These are phyloP conservation scores for Nomada flava DNA, from an alignment of 2,888 invertebrate genomes.

Conservation along the genomic window DNA sequence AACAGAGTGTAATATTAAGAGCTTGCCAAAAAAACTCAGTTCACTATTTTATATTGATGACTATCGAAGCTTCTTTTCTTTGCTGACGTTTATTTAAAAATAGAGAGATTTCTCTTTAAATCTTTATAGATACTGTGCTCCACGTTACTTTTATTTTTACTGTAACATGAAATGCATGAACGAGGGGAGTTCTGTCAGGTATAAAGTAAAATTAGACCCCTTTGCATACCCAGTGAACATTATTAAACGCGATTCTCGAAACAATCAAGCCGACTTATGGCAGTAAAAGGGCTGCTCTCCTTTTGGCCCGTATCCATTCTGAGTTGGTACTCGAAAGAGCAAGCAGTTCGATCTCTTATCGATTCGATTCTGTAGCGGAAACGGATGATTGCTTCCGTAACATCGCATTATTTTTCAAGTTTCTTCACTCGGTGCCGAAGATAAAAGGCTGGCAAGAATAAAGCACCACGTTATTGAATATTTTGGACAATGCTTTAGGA, in stretches of 20 bases:
- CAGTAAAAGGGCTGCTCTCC: constrained; percentile 18
- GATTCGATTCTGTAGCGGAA: constrained; percentile 62
- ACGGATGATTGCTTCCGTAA: constrained; percentile 73
- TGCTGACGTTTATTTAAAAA: background rate
- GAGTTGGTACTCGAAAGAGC: constrained; percentile 45
- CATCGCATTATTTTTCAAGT: constrained; percentile 66
- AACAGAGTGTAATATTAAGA: too few relatives aligned
- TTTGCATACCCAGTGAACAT: constrained; percentile 30
- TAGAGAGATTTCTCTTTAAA: background rate
- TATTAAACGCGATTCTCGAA: constrained; percentile 39
- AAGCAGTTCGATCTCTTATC: constrained; percentile 63
- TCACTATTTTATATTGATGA: too few relatives aligned
- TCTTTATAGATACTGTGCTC: background rate
- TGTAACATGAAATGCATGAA: background rate
- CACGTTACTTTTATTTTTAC: background rate
- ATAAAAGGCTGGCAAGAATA: constrained; percentile 18
- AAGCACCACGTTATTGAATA: constrained; percentile 38
- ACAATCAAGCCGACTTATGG: constrained; percentile 26
- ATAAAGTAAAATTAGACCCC: constrained; percentile 25
- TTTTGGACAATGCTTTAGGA: background rate
- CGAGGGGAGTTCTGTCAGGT: background rate
- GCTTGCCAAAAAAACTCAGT: too few relatives aligned
- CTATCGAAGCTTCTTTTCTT: background rate
- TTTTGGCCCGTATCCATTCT: constrained; percentile 63
- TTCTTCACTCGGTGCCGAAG: constrained; percentile 40